Evolutionary conservation across 2,797 vertebrate genomes (phyloP), one percentile per base, ranked within the genome.

Genomic region (Monodelphis domestica): DNA sequence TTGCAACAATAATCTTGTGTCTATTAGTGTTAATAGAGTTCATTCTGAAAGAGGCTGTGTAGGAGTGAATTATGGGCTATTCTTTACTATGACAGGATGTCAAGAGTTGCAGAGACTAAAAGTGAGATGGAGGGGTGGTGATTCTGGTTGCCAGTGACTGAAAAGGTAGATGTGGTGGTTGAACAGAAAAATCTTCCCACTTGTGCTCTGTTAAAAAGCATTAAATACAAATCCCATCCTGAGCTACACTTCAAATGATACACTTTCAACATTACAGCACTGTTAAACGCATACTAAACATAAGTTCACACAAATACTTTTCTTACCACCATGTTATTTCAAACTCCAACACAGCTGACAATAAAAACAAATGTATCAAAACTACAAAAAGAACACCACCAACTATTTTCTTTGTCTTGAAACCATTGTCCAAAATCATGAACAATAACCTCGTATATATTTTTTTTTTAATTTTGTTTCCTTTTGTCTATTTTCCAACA

Each of bases 1-100:
- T 96, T 93, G 21, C 54, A 95, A 55, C 52, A 95, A 50, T 94
- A 94, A 53, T 29, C 59, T 94, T 91, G 92, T 56, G 24, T 93
- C 57, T 93, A 45, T 89, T 91, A 93, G 21, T 78, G 38, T 87
- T 93, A 91, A 90, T 53, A 70, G 4, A 90, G 24, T 88, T 94
- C 88, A 15, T 12, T 95, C 96, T 94, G 26, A 94, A 96, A 91
- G 14, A 94, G 21, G 0, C 29, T 94, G 84, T 54, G 24, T 52
- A 33, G 55, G 52, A 14, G 50, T 92, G 24, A 4, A 21, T 5
- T 92, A 15, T 3, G 26, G 24, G 10, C 63, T 59, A 78, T 78
- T 87, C 56, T 89, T 94, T 94, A 12, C 24, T 63, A 21, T 30
- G 59, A n/a, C 14, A 51, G 45, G 7, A 88, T 91, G 38, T 0